Base-by-base conservation (phyloP, 2,113 vertebrate species). In the Gymnarchus niloticus region DNA sequence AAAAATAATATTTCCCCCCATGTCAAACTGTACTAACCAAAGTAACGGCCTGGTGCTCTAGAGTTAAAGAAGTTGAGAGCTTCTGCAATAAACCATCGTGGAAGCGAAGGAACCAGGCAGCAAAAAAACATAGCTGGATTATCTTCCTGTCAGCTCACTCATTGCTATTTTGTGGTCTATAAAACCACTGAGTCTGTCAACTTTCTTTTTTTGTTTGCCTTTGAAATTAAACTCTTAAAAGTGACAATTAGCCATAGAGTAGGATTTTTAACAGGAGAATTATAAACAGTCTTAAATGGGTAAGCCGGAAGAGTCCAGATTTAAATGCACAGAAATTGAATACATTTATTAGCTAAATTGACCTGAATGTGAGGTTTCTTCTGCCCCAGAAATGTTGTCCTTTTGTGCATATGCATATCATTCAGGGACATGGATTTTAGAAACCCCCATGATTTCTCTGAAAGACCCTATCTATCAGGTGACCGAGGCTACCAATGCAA, bases 401-500 rank as follows among this genome's bases (percentile, higher is more conserved):
- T 46, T 19, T n/a, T 81, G 28, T 19, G 33, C 44, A 7, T 25
- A 2, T 84, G 28, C 57, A 48, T 48, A 23, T 48, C 28, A 65
- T 82, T 52, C 69, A 57, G 17, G 17, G 49, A 17, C 33, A 76
- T 37, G 51, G 65, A 19, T 78, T 78, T 80, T 25, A 54, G 69
- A 25, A 54, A 77, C 84, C 4, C 52, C 10, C 54, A 21, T 78
- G 82, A 83, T 83, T 41, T 48, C 46, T 85, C 51, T 19, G n/a
- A 56, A 28, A 54, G 33, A 59, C 25, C 21, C 1, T 1, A 77
- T 73, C 65, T 9, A 76, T 48, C 49, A 37, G 51, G 51, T 17
- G 21, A 80, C 37, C 37, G 10, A 80, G 49, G 61, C 51, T n/a
- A 48, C 49, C 49, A 21, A 4, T 77, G 86, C 89, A 80, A 85